These are phyloP conservation scores for Columba guinea DNA, from an alignment of 2,797 vertebrate species.

Conservation along the genomic window DNA sequence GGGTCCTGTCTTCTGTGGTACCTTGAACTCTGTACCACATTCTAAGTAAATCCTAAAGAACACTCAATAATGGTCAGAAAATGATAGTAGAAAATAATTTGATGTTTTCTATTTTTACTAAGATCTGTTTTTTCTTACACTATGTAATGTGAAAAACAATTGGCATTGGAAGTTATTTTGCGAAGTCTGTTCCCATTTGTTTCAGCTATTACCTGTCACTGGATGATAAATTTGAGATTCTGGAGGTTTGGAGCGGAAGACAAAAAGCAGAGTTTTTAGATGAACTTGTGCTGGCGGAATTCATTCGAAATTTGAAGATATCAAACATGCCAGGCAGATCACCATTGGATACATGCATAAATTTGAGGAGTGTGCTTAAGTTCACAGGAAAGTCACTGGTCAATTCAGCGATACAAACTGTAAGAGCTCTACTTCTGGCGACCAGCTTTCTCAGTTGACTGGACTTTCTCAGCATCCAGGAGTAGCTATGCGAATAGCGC, in stretches of 20 bases:
- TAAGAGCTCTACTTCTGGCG: not conserved
- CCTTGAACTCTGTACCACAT: not conserved
- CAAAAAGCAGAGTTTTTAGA: not conserved
- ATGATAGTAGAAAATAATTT: not conserved
- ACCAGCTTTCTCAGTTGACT: not conserved
- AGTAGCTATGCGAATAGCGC: not conserved
- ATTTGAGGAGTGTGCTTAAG: not conserved
- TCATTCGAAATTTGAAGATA: not conserved
- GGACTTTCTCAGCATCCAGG: not conserved
- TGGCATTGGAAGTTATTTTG: not conserved
- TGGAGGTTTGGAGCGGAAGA: not conserved
- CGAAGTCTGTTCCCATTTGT: not conserved
- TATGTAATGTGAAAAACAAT: not conserved
- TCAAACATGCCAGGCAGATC: not conserved
- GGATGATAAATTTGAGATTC: not conserved
- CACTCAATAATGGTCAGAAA: not conserved
- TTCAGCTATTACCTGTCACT: not conserved
- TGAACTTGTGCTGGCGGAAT: not conserved
- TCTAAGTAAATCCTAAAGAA: not conserved
- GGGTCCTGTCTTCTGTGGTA: not conserved
- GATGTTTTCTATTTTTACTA: not conserved
- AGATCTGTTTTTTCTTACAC: not conserved
- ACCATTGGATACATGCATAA: rapidly evolving
- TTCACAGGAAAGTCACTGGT: not conserved
- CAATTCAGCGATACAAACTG: not conserved